phyloP scores from a whole-genome alignment of 1,140 invertebrate genomes.

The Lepidostoma basale region DNA sequence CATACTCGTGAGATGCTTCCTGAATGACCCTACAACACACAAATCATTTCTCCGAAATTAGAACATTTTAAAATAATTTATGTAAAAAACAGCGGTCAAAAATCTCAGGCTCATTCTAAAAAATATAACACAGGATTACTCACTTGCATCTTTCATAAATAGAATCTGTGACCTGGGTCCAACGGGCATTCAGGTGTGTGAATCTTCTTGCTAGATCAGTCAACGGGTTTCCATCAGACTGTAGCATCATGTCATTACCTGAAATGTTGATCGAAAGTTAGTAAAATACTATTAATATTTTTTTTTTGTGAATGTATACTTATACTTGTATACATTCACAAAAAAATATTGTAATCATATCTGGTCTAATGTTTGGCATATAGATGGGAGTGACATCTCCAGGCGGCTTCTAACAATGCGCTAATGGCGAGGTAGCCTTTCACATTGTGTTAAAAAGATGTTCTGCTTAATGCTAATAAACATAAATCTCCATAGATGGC shows the following conservation, averaged over 20 bases:
- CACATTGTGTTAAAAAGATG: too few species aligned
- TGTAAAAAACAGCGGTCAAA: neutral
- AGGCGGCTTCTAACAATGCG: too few species aligned
- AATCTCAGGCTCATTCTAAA: too few species aligned
- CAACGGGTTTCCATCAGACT: slow-evolving; percentile 62
- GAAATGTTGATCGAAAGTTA: slow-evolving; percentile 6
- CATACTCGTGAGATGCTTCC: slow-evolving; percentile 75
- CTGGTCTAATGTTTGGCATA: too few species aligned
- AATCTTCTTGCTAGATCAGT: slow-evolving; percentile 69
- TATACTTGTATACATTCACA: too few species aligned
- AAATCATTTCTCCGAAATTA: neutral
- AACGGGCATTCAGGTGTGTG: slow-evolving; percentile 73
- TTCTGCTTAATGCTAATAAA: too few species aligned
- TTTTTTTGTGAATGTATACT: too few species aligned
- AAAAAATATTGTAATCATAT: too few species aligned
- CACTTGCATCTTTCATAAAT: slow-evolving; percentile 68
- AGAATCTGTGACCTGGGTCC: slow-evolving; percentile 71
- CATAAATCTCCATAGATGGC: too few species aligned
- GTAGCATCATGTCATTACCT: slow-evolving; percentile 69
- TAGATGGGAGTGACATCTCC: too few species aligned
- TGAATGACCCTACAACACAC: slow-evolving; percentile 59
- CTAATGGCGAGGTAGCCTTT: too few species aligned
- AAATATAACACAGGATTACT: slow-evolving; percentile 30
- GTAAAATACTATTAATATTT: neutral
- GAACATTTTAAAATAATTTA: neutral